These are phyloP conservation scores for Thereva unica DNA, from an alignment of 2,888 invertebrate species.

Conservation along the genomic window DNA sequence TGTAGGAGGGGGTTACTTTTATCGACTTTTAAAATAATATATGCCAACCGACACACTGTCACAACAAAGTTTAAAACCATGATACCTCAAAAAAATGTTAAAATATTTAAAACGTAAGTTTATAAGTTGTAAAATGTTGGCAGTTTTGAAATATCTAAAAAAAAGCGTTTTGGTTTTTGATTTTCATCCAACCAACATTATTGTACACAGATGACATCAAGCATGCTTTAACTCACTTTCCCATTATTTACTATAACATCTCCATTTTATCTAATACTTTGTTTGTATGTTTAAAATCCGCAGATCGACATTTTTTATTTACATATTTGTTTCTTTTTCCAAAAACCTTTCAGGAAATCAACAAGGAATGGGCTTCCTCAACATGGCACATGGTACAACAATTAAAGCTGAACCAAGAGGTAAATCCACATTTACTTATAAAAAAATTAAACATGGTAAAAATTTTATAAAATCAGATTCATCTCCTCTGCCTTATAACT, in stretches of 20 bases:
- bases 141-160: too few species aligned
- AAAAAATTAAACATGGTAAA: neutral
- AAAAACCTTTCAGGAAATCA: conserved; percentile 37
- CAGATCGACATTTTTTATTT: conserved; percentile 1
- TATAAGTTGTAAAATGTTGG: too few species aligned
- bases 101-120: too few species aligned
- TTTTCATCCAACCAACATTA: too few species aligned
- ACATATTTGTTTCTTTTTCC: conserved; percentile 28
- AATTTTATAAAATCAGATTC: conserved; percentile 47
- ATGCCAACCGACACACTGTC: too few species aligned
- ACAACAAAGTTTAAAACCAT: too few species aligned
- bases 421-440: conserved; percentile 40
- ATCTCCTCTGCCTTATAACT: conserved; percentile 53
- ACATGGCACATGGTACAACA: conserved; percentile 51
- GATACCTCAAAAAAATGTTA: too few species aligned
- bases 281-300: neutral
- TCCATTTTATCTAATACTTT: neutral
- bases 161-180: too few species aligned
- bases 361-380: conserved; percentile 49
- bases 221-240: too few species aligned
- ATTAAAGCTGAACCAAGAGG: conserved; percentile 58
- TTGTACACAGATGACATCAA: too few species aligned
- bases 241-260: neutral
- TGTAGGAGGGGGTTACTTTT: too few species aligned
- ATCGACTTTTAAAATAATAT: too few species aligned